Evolutionary conservation across 2,888 invertebrate species (phyloP).

Genomic region (Monoplex corrugatus): DNA sequence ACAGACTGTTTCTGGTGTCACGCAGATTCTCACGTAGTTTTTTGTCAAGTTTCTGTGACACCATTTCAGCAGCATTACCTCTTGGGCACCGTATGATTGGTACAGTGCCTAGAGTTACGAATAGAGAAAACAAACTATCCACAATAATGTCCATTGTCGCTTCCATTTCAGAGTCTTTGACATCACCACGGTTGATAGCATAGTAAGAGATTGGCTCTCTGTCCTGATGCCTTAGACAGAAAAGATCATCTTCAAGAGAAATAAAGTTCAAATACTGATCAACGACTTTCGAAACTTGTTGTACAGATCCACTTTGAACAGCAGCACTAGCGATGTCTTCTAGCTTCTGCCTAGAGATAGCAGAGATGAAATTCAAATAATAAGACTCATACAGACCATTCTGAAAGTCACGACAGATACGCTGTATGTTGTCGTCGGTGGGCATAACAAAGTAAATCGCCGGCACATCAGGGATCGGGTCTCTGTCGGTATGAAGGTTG

Average conservation of each 20-base stretch:
- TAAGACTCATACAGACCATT: slow-evolving; percentile 96
- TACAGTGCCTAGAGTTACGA: slow-evolving; percentile 96
- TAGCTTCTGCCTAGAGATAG: slow-evolving; percentile 94
- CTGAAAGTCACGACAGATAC: slow-evolving; percentile 90
- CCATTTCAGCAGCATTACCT: slow-evolving; percentile 99
- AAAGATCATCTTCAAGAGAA: slow-evolving; percentile 98
- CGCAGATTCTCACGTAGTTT: slow-evolving; percentile 97
- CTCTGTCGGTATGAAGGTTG: slow-evolving; percentile 85
- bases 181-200: slow-evolving; percentile 95
- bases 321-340: slow-evolving; percentile 97
- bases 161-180: slow-evolving; percentile 97
- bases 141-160: slow-evolving; percentile 95
- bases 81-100: slow-evolving; percentile 95
- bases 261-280: slow-evolving; percentile 99
- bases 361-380: slow-evolving; percentile 94
- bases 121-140: slow-evolving; percentile 97
- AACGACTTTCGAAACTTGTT: slow-evolving; percentile 95
- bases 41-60: slow-evolving; percentile 97
- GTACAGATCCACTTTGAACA: slow-evolving; percentile 93
- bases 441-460: slow-evolving; percentile 99
- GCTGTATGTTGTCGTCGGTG: slow-evolving; percentile 95
- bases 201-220: slow-evolving; percentile 96
- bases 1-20: slow-evolving; percentile 97
- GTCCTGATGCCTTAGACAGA: slow-evolving; percentile 95
- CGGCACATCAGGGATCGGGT: slow-evolving; percentile 97